Percentiles rank a stretch among this genome's conserved stretches.
These are phyloP conservation scores for Melieria omissa DNA, from an alignment of 2,888 invertebrate species.

Conservation along the genomic window DNA sequence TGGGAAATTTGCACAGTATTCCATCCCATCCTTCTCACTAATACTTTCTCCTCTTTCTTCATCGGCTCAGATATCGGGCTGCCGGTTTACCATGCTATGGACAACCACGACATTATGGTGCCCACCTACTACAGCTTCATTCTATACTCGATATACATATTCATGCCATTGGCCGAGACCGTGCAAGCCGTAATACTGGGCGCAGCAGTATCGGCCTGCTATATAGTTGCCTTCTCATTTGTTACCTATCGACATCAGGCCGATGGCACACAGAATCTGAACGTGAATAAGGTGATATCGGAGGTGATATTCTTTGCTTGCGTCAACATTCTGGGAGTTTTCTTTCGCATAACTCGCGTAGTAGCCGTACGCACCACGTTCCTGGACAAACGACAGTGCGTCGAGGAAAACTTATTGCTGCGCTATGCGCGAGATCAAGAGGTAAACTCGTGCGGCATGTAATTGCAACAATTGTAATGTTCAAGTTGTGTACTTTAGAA, in stretches of 20 bases:
- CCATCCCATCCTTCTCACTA: too few species aligned
- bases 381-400: constrained; percentile 85
- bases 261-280: constrained; percentile 57
- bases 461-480: not conserved
- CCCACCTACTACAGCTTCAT: constrained; percentile 80
- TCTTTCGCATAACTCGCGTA: constrained; percentile 89
- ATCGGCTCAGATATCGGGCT: constrained; percentile 71
- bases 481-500: constrained; percentile 70
- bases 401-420: constrained; percentile 84
- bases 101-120: constrained; percentile 69
- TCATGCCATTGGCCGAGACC: constrained; percentile 82
- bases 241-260: constrained; percentile 68
- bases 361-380: constrained; percentile 88
- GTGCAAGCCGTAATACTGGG: constrained; percentile 78
- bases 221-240: constrained; percentile 72
- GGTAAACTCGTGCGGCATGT: constrained; percentile 64
- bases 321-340: constrained; percentile 86
- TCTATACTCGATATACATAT: constrained; percentile 83
- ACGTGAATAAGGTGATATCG: constrained; percentile 68
- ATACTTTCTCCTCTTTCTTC: not conserved
- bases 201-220: constrained; percentile 73
- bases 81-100: constrained; percentile 73
- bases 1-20: too few species aligned
- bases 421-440: constrained; percentile 89
- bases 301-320: constrained; percentile 72